Conservation (phyloP, 1,140 invertebrate species). For the Neoseiulus cucumeris region DNA sequence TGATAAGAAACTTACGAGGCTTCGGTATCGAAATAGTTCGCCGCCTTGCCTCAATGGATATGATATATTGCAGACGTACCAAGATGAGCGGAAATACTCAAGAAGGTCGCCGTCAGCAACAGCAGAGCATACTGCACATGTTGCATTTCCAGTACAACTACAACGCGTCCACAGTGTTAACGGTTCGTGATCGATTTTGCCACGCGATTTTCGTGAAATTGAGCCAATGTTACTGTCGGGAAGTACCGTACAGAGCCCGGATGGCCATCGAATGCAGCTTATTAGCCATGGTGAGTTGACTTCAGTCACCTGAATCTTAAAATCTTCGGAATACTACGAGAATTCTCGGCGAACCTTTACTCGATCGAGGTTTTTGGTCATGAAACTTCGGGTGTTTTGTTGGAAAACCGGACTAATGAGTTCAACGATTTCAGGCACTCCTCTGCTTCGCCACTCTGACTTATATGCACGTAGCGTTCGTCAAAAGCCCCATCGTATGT, state of each 20-base stretch:
- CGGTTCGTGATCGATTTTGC: constrained; percentile 73
- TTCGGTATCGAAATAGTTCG: too few species aligned
- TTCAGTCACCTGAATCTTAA: too few species aligned
- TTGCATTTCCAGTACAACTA: constrained; percentile 8
- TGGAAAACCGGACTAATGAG: constrained; percentile 11
- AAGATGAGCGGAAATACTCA: too few species aligned
- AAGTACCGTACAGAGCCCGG: constrained; percentile 62
- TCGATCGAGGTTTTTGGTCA: too few species aligned
- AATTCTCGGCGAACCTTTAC: too few species aligned
- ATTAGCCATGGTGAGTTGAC: constrained; percentile 47
- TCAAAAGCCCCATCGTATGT: constrained; percentile 75
- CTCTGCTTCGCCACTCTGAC: constrained; percentile 69
- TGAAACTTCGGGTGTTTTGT: too few species aligned
- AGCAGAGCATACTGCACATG: constrained; percentile 7
- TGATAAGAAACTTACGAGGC: too few species aligned
- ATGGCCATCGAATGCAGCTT: constrained; percentile 75
- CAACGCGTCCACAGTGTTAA: constrained; percentile 14
- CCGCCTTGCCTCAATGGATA: too few species aligned
- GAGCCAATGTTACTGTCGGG: constrained; percentile 66
- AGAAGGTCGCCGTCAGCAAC: neutral
- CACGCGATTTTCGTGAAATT: constrained; percentile 81
- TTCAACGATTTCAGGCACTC: constrained; percentile 42
- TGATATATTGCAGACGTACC: too few species aligned
- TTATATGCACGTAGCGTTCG: constrained; percentile 87
- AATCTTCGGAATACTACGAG: too few species aligned